These are phyloP conservation scores for Brachionichthys hirsutus DNA, from an alignment of 2,113 vertebrate species.

Conservation along the genomic window DNA sequence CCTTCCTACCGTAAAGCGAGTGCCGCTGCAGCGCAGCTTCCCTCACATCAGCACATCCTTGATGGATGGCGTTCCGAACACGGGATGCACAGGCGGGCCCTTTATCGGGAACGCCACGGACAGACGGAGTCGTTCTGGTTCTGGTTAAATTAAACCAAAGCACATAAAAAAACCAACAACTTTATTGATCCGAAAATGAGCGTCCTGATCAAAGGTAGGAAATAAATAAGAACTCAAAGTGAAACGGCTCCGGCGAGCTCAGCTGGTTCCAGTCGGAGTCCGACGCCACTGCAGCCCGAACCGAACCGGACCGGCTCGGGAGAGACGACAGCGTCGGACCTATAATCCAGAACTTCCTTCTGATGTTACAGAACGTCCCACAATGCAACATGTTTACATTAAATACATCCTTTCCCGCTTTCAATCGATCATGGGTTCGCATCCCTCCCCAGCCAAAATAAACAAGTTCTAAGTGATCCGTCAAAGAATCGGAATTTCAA, in stretches of 20 bases:
- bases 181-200: constrained; percentile 57
- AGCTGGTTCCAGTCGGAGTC: constrained; percentile 13
- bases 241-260: background rate
- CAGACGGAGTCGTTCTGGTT: background rate
- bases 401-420: constrained; percentile 7
- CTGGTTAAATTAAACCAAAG: constrained; percentile 1
- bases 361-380: constrained; percentile 30
- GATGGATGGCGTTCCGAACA: constrained; percentile 19
- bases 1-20: no score
- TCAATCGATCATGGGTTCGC: no score
- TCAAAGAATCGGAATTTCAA: background rate
- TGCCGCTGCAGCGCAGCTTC: no score
- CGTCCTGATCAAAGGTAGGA: constrained; percentile 42
- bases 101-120: constrained; percentile 19
- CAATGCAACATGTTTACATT: background rate
- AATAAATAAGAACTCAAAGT: constrained; percentile 50
- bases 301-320: background rate
- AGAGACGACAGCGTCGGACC: background rate
- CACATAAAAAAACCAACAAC: constrained; percentile 33
- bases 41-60: constrained; percentile 13
- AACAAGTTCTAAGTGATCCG: background rate
- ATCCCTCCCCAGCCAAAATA: background rate
- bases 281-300: background rate
- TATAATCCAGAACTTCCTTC: constrained; percentile 26
- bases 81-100: no score